Evolutionary conservation across 2,797 vertebrate species (phyloP).

Genomic region (Corythornis leucogaster): DNA sequence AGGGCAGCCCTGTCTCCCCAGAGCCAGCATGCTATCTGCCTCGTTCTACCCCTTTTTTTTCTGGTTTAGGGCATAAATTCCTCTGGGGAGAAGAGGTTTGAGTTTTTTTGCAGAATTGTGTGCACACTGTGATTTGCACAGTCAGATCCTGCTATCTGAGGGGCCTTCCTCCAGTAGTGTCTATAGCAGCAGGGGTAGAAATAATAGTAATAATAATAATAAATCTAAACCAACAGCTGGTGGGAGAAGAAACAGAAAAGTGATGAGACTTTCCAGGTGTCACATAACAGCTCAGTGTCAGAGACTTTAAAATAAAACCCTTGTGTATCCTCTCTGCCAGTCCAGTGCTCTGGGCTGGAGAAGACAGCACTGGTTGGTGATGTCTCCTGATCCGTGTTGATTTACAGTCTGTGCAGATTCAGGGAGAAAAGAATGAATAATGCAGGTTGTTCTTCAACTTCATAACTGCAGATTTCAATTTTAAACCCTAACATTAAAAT

Average conservation of each 20-base stretch:
- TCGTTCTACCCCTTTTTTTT: neutral
- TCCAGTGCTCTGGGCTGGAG: neutral
- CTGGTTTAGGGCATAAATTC: neutral
- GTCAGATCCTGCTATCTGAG: neutral
- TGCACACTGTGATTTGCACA: neutral
- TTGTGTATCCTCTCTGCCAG: neutral
- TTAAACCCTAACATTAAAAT: conserved; percentile 26
- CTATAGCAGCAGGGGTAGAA: neutral
- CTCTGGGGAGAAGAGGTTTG: neutral
- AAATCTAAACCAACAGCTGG: neutral
- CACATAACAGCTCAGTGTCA: neutral
- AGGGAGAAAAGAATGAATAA: neutral
- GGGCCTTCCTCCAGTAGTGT: neutral
- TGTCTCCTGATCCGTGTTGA: neutral
- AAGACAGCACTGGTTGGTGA: neutral
- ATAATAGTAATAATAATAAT: neutral
- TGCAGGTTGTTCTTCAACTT: neutral
- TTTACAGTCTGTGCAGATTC: conserved; percentile 20
- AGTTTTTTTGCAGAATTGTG: neutral
- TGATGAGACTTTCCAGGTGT: conserved; percentile 16
- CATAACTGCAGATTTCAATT: neutral
- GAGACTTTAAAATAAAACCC: conserved; percentile 7
- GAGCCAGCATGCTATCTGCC: neutral
- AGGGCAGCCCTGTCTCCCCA: neutral
- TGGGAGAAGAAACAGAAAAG: neutral